Conservation (phyloP, 2,888 invertebrate genomes). For the Bombylius discolor region DNA sequence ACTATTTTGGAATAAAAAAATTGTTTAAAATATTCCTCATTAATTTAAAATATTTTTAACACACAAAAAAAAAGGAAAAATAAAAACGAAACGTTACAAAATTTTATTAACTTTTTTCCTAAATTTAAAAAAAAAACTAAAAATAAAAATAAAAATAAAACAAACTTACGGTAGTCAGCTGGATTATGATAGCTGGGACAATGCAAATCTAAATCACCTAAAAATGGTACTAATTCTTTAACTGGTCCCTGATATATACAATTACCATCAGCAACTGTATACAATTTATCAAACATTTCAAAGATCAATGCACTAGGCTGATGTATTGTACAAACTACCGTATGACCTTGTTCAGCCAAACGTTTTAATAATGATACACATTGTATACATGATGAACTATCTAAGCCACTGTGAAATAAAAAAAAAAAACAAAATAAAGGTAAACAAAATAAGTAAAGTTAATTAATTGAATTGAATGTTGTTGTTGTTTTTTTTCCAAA, state of each 20-base stretch:
- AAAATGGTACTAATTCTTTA: slow-evolving; percentile 58
- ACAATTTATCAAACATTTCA: slow-evolving; percentile 84
- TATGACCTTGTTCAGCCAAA: slow-evolving; percentile 72
- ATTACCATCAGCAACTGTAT: slow-evolving; percentile 67
- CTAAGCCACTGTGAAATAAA: slow-evolving; percentile 54
- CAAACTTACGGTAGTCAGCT: slow-evolving; percentile 77
- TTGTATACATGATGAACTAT: slow-evolving; percentile 76
- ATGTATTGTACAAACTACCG: slow-evolving; percentile 85
- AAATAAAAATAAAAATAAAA: background rate
- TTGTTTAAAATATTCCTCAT: no score
- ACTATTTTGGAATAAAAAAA: slow-evolving; percentile 41
- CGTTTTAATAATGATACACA: slow-evolving; percentile 67
- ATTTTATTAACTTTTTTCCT: background rate
- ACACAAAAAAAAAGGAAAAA: no score
- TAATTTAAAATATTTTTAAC: no score
- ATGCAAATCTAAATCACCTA: slow-evolving; percentile 56
- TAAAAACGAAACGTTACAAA: background rate
- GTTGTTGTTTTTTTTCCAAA: no score
- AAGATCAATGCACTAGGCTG: slow-evolving; percentile 87
- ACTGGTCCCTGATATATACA: slow-evolving; percentile 77
- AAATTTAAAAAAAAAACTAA: background rate
- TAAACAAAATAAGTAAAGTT: no score
- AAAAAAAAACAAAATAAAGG: background rate
- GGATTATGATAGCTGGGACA: slow-evolving; percentile 94
- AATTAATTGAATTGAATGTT: no score